Base-by-base conservation (phyloP, 2,113 vertebrate genomes). In the Stegastes partitus region DNA sequence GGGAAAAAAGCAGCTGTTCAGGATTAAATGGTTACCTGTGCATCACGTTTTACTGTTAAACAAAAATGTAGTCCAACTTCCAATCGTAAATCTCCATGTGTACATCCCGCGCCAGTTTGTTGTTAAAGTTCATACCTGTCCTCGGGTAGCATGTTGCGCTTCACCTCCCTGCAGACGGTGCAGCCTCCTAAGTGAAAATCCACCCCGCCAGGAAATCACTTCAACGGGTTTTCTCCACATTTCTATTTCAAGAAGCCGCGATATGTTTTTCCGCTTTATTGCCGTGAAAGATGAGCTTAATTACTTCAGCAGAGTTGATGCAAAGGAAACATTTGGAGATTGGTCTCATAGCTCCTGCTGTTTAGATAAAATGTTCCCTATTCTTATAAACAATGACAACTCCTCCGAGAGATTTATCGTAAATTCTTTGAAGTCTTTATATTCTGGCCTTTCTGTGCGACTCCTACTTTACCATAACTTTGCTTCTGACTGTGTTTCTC, bases 1-100 rank as follows among this genome's bases (percentile, higher is more conserved):
- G 31, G 11, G 10, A 28, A 76, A 73, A 81, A 82, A 87, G 59
- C 93, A 91, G 87, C 78, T 93, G 92, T 82, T 89, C 49, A 54
- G 42, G 63, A 68, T 87, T 61, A 71, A 74, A 85, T 56, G 21
- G 31, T 81, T 87, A 82, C 78, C 70, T 82, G 34, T 72, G 77
- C 50, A 63, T 81, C 42, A 54, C 18, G 2, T 85, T 89, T 70
- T 69, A 62, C 59, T 26, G 56, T 78, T 55, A 56, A 50, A 56
- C 42, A 28, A 81, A 86, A 45, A 71, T 22, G 14, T 69, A 18
- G 10, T 54, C 39, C 18, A 56, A 3, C n/a, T 1, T 47, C 14
- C 1, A 34, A 45, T 63, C 61, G 66, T 72, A 80, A 78, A 81
- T 75, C 53, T 39, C 31, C 22, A 50, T 25, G n/a, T 63, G 39